Conservation (phyloP, 2,888 invertebrate genomes). For the Synanthedon vespiformis region DNA sequence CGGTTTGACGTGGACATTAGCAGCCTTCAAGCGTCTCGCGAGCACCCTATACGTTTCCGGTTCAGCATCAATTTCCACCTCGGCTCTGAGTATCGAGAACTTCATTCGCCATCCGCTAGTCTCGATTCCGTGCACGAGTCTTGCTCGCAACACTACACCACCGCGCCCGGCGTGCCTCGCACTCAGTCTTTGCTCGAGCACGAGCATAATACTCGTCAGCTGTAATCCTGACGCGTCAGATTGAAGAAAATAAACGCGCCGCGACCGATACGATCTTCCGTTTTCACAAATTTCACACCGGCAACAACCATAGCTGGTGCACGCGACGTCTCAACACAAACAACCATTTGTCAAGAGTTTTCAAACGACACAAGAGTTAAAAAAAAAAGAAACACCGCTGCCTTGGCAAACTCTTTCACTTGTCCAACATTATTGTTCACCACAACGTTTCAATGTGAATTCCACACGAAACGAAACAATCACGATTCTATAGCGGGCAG, state of each 20-base stretch:
- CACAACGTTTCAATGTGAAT: too few relatives aligned
- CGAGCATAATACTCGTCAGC: constrained; percentile 68
- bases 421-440: constrained; percentile 54
- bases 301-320: constrained; percentile 58
- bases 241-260: constrained; percentile 63
- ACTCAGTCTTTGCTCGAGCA: constrained; percentile 62
- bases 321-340: constrained; percentile 43
- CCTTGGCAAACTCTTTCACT: constrained; percentile 27
- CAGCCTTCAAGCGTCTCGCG: constrained; percentile 44
- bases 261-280: constrained; percentile 40
- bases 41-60: constrained; percentile 46
- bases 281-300: constrained; percentile 16
- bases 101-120: constrained; percentile 61
- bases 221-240: constrained; percentile 60
- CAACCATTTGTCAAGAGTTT: constrained; percentile 18
- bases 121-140: constrained; percentile 52
- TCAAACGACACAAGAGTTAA: not conserved
- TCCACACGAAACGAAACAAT: too few relatives aligned
- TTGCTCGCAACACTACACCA: constrained; percentile 47
- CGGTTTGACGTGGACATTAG: constrained; percentile 49
- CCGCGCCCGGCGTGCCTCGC: constrained; percentile 50
- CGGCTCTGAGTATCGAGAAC: constrained; percentile 50
- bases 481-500: too few relatives aligned
- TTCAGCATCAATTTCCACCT: constrained; percentile 59
- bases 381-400: not conserved